Evolutionary conservation across 2,888 invertebrate genomes (phyloP).

Genomic region (Ischnus inquisitorius): DNA sequence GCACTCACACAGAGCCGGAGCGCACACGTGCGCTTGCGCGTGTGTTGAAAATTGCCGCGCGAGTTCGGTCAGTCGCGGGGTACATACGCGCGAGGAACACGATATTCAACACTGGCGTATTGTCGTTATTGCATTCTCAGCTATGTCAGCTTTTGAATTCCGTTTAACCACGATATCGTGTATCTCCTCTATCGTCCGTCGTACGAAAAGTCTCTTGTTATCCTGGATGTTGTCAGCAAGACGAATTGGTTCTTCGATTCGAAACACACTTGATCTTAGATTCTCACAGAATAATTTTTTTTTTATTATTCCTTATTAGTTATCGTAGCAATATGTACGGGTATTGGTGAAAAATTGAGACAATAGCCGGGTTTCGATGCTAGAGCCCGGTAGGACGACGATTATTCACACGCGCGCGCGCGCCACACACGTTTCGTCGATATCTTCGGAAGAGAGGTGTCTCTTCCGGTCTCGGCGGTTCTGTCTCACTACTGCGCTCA

Average conservation of each 20-base stretch:
- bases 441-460: conserved; percentile 79
- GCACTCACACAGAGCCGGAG: no score
- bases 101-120: neutral
- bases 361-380: neutral
- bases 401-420: conserved; percentile 56
- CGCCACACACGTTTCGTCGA: conserved; percentile 63
- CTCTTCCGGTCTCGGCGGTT: conserved; percentile 82
- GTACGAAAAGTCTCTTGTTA: neutral
- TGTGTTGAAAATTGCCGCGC: neutral
- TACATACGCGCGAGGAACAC: neutral
- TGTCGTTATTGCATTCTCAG: neutral
- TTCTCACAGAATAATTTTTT: neutral
- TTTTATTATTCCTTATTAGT: neutral
- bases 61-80: neutral
- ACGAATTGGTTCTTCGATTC: no score
- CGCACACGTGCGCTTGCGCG: conserved; percentile 10
- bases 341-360: neutral
- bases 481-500: conserved; percentile 77
- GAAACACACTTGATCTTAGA: no score
- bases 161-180: neutral
- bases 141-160: neutral
- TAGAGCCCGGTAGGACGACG: neutral
- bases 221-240: neutral
- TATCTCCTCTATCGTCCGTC: no score
- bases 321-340: neutral